These are phyloP conservation scores for Brachionus paranguensis DNA, from an alignment of 1,140 invertebrate species.

Conservation along the genomic window DNA sequence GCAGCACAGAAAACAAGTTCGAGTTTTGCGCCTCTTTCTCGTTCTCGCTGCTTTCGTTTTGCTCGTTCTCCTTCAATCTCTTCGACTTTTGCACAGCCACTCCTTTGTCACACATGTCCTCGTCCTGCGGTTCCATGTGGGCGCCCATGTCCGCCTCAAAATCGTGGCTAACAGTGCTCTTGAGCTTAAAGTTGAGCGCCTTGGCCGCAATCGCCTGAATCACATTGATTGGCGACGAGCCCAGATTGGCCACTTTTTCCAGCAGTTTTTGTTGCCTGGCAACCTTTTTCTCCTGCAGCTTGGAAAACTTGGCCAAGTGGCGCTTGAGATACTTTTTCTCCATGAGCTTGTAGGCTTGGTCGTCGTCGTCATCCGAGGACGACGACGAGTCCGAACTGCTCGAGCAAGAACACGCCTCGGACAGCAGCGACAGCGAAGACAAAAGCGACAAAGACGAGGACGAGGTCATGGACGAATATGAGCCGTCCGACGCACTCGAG, in stretches of 20 bases:
- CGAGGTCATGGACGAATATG: background rate
- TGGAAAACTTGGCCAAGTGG: background rate
- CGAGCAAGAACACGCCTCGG: background rate
- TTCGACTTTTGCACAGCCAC: background rate
- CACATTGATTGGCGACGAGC: constrained; percentile 35
- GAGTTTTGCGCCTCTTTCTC: background rate
- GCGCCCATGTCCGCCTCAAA: background rate
- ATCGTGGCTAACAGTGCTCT: background rate
- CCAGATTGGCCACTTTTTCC: constrained; percentile 37
- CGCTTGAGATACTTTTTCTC: background rate
- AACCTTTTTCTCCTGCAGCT: constrained; percentile 8
- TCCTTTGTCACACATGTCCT: background rate
- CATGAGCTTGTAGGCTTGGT: background rate
- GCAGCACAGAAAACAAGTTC: constrained; percentile 24
- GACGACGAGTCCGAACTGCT: background rate
- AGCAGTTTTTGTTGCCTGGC: constrained; percentile 4
- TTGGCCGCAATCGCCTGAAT: constrained; percentile 33
- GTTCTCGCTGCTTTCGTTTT: background rate
- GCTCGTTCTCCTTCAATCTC: background rate
- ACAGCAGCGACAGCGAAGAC: constrained; percentile 4
- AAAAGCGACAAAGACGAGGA: background rate
- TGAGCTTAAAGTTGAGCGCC: constrained; percentile 31
- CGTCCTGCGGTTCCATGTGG: background rate
- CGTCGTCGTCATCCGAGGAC: background rate
- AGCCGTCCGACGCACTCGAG: background rate